Evolutionary conservation across 2,113 vertebrate species (phyloP), one percentile per base, ranked within the genome.

Genomic region (Gavia stellata): DNA sequence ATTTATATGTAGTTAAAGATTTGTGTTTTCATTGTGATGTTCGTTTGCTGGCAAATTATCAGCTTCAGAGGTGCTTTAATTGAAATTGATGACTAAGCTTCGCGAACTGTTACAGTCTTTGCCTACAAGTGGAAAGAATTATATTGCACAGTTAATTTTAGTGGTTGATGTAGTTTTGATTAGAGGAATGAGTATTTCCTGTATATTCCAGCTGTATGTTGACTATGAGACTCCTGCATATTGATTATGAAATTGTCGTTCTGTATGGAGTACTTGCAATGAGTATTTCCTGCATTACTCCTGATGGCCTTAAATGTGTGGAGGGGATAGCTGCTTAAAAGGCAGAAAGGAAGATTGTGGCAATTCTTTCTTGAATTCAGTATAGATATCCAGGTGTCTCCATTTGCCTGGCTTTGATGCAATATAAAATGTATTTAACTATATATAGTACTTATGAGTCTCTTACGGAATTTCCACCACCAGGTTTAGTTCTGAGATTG

Each of bases 101-200:
- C 1, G 0, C 1, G 3, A 63, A 44, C 53, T 55, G 31, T 78
- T 85, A n/a, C 0, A 0, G 13, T 71, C 33, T 77, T 73, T 4
- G 1, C 38, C 12, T 33, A 18, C 33, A 34, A 56, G n/a, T 53
- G 38, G 31, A 53, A 81, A 66, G 17, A 52, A 25, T 58, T 52
- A 14, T 12, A 28, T 34, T 67, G 34, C 36, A 45, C 21, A 68
- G 52, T 8, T 56, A 58, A n/a, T 77, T 78, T 45, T 63, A 53
- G 45, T 40, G 50, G 19, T n/a, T 70, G 66, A 36, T 65, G 14
- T 62, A 25, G 31, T 58, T 86, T 59, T 88, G n/a, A n/a, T 58
- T 45, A 55, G 33, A 53, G 33, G 25, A 84, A 49, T 55, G 44
- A 38, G 10, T 66, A 21, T 61, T 65, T 77, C 34, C 11, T 70